Percentiles rank a stretch among this genome's conserved stretches.
Evolutionary conservation across 2,113 vertebrate species (phyloP).

Genomic region (Scomber japonicus): DNA sequence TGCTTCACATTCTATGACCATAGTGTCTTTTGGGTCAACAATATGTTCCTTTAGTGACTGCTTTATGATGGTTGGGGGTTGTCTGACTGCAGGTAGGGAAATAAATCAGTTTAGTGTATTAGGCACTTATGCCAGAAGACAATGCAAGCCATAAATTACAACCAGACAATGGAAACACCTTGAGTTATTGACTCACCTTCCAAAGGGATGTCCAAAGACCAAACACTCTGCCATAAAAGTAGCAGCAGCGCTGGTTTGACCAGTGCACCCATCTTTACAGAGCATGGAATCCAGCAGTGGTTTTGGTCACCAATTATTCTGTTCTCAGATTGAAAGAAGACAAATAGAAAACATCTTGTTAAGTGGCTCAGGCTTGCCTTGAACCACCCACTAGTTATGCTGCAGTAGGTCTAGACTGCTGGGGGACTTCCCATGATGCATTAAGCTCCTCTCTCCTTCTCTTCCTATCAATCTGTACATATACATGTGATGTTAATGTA

Average conservation of each 20-base stretch:
- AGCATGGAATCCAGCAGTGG: constrained; percentile 58
- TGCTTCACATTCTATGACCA: constrained; percentile 95
- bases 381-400: too few species aligned
- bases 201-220: constrained; percentile 90
- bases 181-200: constrained; percentile 87
- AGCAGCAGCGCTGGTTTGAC: constrained; percentile 79
- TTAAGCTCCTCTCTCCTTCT: too few species aligned
- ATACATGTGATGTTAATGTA: too few species aligned
- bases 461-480: too few species aligned
- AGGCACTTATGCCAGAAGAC: neutral
- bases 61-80: constrained; percentile 96
- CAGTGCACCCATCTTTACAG: constrained; percentile 84
- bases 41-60: constrained; percentile 96
- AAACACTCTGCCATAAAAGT: constrained; percentile 81
- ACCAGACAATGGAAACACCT: neutral
- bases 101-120: constrained; percentile 2
- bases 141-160: neutral
- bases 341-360: neutral
- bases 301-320: constrained; percentile 47
- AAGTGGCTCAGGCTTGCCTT: too few species aligned
- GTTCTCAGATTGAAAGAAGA: neutral
- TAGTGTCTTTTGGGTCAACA: constrained; percentile 94
- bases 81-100: constrained; percentile 86
- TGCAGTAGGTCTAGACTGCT: too few species aligned
- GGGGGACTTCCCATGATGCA: too few species aligned